phyloP scores from a whole-genome alignment of 2,888 invertebrate genomes.

The Acleris literana region DNA sequence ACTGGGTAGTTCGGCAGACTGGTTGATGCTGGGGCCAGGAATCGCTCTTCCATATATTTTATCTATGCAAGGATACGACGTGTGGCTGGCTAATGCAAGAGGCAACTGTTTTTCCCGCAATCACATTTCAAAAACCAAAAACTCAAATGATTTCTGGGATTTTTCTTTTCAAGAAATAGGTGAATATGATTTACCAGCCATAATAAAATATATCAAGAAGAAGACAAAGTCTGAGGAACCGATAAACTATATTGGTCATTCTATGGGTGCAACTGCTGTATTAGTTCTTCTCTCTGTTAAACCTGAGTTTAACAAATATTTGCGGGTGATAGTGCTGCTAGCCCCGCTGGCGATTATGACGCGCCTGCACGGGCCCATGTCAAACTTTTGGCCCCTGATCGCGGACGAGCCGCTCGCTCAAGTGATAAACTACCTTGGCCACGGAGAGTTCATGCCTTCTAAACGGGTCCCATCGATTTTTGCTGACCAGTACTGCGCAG shows the following conservation, averaged over 20 bases:
- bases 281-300: slow-evolving; percentile 19
- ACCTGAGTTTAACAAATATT: slow-evolving; percentile 19
- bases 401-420: neutral
- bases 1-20: slow-evolving; percentile 21
- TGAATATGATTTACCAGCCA: slow-evolving; percentile 26
- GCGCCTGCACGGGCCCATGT: neutral
- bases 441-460: slow-evolving; percentile 6
- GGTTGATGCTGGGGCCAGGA: slow-evolving; percentile 7
- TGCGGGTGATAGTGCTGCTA: slow-evolving; percentile 27
- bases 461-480: neutral
- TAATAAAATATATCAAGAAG: slow-evolving; percentile 17
- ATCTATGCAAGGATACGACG: slow-evolving; percentile 9
- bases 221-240: slow-evolving; percentile 3
- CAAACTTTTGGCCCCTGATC: neutral
- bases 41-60: slow-evolving; percentile 18
- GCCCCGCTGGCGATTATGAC: slow-evolving; percentile 25
- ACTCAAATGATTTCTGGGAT: slow-evolving; percentile 22
- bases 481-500: neutral
- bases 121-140: neutral
- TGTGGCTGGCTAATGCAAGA: slow-evolving; percentile 18
- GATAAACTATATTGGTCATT: slow-evolving; percentile 32
- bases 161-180: slow-evolving; percentile 36
- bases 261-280: slow-evolving; percentile 34
- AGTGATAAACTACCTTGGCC: neutral
- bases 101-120: slow-evolving; percentile 6